These are phyloP conservation scores for Tenodera sinensis DNA, from an alignment of 2,888 invertebrate genomes.

Conservation along the genomic window DNA sequence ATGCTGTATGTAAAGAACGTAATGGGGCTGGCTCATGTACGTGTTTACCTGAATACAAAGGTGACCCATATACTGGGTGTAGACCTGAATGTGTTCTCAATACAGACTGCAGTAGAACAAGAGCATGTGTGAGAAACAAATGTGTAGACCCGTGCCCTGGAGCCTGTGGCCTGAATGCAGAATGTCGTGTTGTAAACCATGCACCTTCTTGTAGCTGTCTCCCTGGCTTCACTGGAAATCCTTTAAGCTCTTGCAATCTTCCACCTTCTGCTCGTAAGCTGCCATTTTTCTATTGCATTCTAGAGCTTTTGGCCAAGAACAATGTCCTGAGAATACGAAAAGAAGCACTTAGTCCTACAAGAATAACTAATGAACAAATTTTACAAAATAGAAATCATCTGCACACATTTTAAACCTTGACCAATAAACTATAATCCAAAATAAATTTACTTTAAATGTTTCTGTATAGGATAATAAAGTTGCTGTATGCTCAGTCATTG, in stretches of 20 bases:
- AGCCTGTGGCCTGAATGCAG: slow-evolving; percentile 75
- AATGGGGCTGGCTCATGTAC: slow-evolving; percentile 80
- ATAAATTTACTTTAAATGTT: too few species aligned
- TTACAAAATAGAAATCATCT: too few species aligned
- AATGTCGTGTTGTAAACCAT: slow-evolving; percentile 77
- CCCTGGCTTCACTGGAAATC: slow-evolving; percentile 75
- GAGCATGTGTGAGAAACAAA: slow-evolving; percentile 80
- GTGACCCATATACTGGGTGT: slow-evolving; percentile 83
- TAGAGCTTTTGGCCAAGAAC: slow-evolving; percentile 9
- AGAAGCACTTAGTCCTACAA: too few species aligned
- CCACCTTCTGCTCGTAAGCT: slow-evolving; percentile 40
- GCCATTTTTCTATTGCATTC: background rate
- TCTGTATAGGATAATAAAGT: too few species aligned
- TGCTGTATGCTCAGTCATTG: background rate
- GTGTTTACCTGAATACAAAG: slow-evolving; percentile 77
- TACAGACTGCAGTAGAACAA: slow-evolving; percentile 71
- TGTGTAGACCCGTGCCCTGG: slow-evolving; percentile 80
- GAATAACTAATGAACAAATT: too few species aligned
- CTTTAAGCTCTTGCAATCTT: slow-evolving; percentile 49
- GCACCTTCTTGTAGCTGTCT: slow-evolving; percentile 76
- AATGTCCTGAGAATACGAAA: background rate
- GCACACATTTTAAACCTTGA: too few species aligned
- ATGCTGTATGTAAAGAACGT: slow-evolving; percentile 77
- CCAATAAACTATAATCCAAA: too few species aligned
- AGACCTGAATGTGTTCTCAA: slow-evolving; percentile 83